Percentiles rank a stretch among this genome's conserved stretches.
phyloP scores from a whole-genome alignment of 2,888 invertebrate genomes.

The Dione juno region DNA sequence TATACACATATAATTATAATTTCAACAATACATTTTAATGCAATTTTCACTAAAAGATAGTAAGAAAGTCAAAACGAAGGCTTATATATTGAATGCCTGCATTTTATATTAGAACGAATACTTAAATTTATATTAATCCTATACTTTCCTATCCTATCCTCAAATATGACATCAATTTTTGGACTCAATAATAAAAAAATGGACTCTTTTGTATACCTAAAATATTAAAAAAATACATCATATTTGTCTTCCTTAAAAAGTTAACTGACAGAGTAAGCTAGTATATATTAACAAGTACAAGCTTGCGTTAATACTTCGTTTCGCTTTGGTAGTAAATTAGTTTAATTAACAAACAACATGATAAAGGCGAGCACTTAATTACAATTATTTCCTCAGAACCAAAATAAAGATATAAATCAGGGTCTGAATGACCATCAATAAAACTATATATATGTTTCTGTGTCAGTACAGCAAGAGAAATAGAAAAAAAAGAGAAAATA shows the following conservation, averaged over 20 bases:
- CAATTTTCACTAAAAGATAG: too few species aligned
- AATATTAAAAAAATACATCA: background rate
- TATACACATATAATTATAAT: too few species aligned
- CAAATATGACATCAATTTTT: too few species aligned
- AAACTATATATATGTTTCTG: conserved; percentile 1
- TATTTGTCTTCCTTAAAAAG: conserved; percentile 4
- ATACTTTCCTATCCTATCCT: too few species aligned
- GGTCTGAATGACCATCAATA: conserved; percentile 22
- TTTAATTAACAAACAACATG: conserved; percentile 42
- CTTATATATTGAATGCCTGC: too few species aligned
- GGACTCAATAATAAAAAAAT: too few species aligned
- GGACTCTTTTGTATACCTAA: too few species aligned
- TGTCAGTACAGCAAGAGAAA: too few species aligned
- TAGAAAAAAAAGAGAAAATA: background rate
- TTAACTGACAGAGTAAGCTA: background rate
- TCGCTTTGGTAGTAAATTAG: conserved; percentile 30
- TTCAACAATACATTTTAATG: too few species aligned
- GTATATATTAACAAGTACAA: conserved; percentile 9
- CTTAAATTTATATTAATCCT: too few species aligned
- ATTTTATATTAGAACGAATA: too few species aligned
- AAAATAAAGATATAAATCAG: conserved; percentile 47
- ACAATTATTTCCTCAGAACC: conserved; percentile 43
- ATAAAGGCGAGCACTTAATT: conserved; percentile 44
- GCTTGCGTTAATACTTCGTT: conserved; percentile 3
- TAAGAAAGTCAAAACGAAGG: too few species aligned